These are phyloP conservation scores for Cephonodes hylas DNA, from an alignment of 2,888 invertebrate species.

Conservation along the genomic window DNA sequence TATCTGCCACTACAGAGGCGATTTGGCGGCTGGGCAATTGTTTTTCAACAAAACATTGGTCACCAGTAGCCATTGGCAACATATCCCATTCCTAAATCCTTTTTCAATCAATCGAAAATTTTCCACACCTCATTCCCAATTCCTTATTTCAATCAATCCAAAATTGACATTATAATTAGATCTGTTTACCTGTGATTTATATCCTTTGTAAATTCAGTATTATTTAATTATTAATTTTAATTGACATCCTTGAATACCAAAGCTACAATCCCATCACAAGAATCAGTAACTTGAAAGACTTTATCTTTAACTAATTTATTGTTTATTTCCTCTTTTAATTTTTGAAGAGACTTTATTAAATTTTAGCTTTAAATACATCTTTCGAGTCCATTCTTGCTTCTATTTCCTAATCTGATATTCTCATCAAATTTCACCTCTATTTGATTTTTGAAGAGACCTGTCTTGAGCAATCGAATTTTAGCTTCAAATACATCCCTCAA, in stretches of 20 bases:
- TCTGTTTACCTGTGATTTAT: not conserved
- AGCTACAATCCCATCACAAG: not conserved
- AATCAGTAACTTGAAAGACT: not conserved
- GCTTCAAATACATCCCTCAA: too few relatives aligned
- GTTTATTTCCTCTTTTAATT: too few relatives aligned
- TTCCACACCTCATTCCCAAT: constrained; percentile 7
- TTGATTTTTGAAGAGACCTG: too few relatives aligned
- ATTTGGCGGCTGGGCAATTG: constrained; percentile 71
- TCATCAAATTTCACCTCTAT: too few relatives aligned
- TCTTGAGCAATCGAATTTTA: too few relatives aligned
- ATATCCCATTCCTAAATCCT: constrained; percentile 8
- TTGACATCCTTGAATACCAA: not conserved
- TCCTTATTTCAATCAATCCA: too few relatives aligned
- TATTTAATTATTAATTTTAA: not conserved
- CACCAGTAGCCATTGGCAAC: constrained; percentile 54
- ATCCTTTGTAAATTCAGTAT: not conserved
- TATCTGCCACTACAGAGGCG: constrained; percentile 60
- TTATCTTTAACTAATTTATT: too few relatives aligned
- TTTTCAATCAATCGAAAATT: too few relatives aligned
- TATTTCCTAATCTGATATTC: too few relatives aligned
- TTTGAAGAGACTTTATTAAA: too few relatives aligned
- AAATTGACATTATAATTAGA: not conserved
- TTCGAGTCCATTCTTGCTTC: too few relatives aligned
- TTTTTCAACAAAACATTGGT: constrained; percentile 80
- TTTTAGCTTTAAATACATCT: too few relatives aligned